These are phyloP conservation scores for Syngnathus rostellatus DNA, from an alignment of 2,797 vertebrate genomes.

Conservation along the genomic window DNA sequence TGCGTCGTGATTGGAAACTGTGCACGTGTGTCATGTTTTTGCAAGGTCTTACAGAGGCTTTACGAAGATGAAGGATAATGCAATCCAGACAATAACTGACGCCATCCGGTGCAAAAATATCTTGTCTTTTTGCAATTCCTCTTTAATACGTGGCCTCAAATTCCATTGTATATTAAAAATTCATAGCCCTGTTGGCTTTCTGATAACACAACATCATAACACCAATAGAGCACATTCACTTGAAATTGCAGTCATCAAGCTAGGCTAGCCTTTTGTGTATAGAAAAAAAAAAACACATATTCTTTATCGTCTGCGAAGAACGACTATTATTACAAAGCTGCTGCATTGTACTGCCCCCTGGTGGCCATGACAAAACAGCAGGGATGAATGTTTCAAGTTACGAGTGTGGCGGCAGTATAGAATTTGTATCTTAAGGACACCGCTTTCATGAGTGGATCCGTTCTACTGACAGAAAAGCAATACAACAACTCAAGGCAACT, in stretches of 20 bases:
- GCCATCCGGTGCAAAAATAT: background rate
- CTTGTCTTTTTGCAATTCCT: background rate
- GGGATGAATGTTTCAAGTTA: no score
- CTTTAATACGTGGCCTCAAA: background rate
- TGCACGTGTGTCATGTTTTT: constrained; percentile 11
- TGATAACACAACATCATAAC: constrained; percentile 7
- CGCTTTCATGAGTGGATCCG: background rate
- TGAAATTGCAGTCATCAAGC: constrained; percentile 67
- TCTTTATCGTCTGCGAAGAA: no score
- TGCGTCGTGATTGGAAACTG: constrained; percentile 26
- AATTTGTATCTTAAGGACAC: background rate
- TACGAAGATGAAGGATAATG: constrained; percentile 3
- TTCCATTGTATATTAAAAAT: constrained; percentile 2
- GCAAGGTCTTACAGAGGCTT: constrained; percentile 16
- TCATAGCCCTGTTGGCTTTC: background rate
- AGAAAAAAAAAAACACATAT: no score
- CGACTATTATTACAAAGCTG: no score
- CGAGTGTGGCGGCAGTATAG: no score
- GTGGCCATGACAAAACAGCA: no score
- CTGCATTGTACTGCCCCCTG: no score
- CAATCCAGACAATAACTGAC: constrained; percentile 8
- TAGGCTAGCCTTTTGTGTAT: constrained; percentile 15
- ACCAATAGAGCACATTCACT: constrained; percentile 69
- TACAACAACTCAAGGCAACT: background rate
- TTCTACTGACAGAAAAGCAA: constrained; percentile 13